phyloP scores from a whole-genome alignment of 2,888 invertebrate species.

The Eucera pruinosa region DNA sequence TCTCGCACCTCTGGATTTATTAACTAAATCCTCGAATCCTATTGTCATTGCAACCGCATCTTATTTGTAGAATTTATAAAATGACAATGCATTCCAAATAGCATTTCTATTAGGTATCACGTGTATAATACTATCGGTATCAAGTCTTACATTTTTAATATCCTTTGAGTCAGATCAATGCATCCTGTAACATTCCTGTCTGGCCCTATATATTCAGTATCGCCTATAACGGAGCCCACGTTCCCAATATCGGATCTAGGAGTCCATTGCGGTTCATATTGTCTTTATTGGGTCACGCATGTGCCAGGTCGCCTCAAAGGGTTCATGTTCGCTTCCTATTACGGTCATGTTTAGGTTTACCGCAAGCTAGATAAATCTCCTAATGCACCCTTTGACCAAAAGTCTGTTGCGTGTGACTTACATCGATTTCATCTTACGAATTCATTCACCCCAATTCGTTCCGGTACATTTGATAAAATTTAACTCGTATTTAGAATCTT shows the following conservation, averaged over 20 bases:
- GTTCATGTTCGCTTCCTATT: not conserved
- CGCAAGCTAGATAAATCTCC: not conserved
- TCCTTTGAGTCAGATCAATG: not conserved
- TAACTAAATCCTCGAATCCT: no score
- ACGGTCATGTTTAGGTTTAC: not conserved
- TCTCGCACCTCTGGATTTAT: no score
- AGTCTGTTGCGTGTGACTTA: not conserved
- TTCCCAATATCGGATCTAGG: constrained; percentile 5
- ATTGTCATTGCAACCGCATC: no score
- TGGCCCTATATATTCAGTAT: not conserved
- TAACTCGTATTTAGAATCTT: no score
- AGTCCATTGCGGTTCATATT: constrained; percentile 6
- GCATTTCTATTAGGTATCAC: no score
- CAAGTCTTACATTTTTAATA: not conserved
- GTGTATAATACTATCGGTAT: not conserved
- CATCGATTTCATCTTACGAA: not conserved
- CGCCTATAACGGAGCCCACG: not conserved
- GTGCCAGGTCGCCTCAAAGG: constrained; percentile 3
- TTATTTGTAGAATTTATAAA: no score
- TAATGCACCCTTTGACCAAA: not conserved
- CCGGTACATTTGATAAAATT: not conserved
- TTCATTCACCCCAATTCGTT: no score
- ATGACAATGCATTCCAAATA: no score
- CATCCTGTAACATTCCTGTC: not conserved
- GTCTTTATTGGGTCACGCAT: constrained; percentile 10